A percentile compares a stretch with the other conserved stretches of the same genome.
These are phyloP conservation scores for Ethmia dodecea DNA, from an alignment of 2,888 invertebrate species.

Conservation along the genomic window DNA sequence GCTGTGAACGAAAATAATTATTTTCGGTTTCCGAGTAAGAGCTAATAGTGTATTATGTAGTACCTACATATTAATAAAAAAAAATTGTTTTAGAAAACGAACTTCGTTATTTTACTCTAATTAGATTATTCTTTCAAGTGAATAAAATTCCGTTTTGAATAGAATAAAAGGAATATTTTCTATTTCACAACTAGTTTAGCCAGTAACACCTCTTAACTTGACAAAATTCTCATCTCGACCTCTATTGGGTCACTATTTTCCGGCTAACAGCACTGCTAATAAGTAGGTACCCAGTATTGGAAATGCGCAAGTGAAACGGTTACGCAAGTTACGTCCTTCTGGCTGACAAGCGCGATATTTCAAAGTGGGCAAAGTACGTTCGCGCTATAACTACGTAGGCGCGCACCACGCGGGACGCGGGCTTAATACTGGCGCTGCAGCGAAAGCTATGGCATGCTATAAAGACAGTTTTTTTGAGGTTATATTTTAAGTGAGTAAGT, in stretches of 20 bases:
- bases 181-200: not conserved
- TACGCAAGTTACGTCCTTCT: slow-evolving; percentile 48
- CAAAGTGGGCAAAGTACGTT: slow-evolving; percentile 77
- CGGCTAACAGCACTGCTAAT: not conserved
- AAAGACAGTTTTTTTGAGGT: too few species aligned
- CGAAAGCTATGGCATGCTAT: slow-evolving; percentile 5
- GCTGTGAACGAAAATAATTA: too few species aligned
- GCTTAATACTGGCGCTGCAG: slow-evolving; percentile 33
- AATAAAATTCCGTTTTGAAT: too few species aligned
- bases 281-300: not conserved
- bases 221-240: not conserved
- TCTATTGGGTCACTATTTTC: not conserved
- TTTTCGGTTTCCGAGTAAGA: too few species aligned
- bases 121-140: too few species aligned
- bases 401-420: slow-evolving; percentile 62
- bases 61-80: too few species aligned
- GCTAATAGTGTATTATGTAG: too few species aligned
- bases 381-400: slow-evolving; percentile 75
- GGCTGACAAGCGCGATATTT: slow-evolving; percentile 54
- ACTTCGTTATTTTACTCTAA: too few species aligned
- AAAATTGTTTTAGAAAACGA: too few species aligned
- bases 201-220: not conserved
- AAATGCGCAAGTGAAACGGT: slow-evolving; percentile 10
- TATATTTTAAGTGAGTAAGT: too few species aligned
- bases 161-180: too few species aligned